These are phyloP conservation scores for Forbesichthys papilliferus DNA, from an alignment of 2,113 vertebrate species.

Conservation along the genomic window DNA sequence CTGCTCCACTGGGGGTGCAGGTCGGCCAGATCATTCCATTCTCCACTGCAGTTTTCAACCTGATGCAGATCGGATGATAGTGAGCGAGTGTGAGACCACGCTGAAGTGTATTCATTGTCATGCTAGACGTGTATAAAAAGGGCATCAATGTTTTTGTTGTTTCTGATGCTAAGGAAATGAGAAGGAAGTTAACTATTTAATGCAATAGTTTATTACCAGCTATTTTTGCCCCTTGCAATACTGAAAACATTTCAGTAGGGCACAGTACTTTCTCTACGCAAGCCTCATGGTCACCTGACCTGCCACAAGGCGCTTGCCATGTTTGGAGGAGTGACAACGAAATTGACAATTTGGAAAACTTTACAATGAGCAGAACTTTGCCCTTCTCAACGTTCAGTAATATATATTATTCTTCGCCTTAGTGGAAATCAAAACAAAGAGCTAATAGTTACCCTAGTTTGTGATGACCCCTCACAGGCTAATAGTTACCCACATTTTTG, in stretches of 20 bases:
- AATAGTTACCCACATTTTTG: neutral
- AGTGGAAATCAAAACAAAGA: constrained; percentile 40
- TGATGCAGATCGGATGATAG: constrained; percentile 3
- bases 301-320: no score
- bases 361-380: constrained; percentile 5
- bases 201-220: neutral
- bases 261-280: no score
- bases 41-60: constrained; percentile 4
- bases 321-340: no score
- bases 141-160: neutral
- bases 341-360: constrained; percentile 3
- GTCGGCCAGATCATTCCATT: constrained; percentile 28
- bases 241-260: neutral
- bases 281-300: no score
- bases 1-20: constrained; percentile 47
- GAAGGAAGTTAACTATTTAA: neutral
- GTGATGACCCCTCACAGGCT: constrained; percentile 31
- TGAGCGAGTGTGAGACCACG: constrained; percentile 12
- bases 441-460: constrained; percentile 36
- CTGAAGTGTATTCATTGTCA: constrained; percentile 26
- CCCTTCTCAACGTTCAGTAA: constrained; percentile 9
- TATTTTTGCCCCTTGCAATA: constrained; percentile 5
- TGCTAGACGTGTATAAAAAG: neutral
- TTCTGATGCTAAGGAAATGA: neutral
- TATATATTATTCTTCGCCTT: constrained; percentile 33